phyloP scores from a whole-genome alignment of 1,140 invertebrate genomes.

The Patella vulgata region DNA sequence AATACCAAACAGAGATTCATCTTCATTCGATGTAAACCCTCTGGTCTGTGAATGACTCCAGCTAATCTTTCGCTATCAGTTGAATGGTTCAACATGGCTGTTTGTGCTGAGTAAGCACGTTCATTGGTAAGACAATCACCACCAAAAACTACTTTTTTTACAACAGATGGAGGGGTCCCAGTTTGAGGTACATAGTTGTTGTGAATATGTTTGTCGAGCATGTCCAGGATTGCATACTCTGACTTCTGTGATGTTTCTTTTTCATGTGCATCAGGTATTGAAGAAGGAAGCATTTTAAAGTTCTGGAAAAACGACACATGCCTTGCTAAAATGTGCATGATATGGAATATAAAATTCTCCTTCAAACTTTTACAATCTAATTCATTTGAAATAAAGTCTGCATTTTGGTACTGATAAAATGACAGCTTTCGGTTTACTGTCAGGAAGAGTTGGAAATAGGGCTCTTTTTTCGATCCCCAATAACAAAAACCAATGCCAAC shows the following conservation, averaged over 20 bases:
- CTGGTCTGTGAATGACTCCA: too few species aligned
- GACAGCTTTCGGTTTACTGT: constrained; percentile 17
- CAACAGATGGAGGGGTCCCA: constrained; percentile 9
- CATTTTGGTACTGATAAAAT: constrained; percentile 14
- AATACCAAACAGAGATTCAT: constrained; percentile 23
- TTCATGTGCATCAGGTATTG: constrained; percentile 18
- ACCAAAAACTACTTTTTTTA: constrained; percentile 28
- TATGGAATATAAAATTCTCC: constrained; percentile 18
- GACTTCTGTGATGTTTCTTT: constrained; percentile 25
- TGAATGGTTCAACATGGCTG: constrained; percentile 26
- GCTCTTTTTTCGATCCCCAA: constrained; percentile 10
- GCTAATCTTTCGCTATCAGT: constrained; percentile 26
- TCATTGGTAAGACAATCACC: constrained; percentile 39
- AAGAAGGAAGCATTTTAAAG: constrained; percentile 7
- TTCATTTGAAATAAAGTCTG: constrained; percentile 21
- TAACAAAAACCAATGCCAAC: constrained; percentile 27
- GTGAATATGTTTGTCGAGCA: constrained; percentile 32
- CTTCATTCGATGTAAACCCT: constrained; percentile 38
- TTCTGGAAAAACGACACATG: constrained; percentile 12
- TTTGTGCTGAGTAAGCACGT: constrained; percentile 32
- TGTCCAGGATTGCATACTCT: constrained; percentile 18
- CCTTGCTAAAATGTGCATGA: constrained; percentile 18
- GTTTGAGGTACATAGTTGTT: constrained; percentile 15
- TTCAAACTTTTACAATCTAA: constrained; percentile 15
- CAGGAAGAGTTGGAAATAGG: constrained; percentile 2